Evolutionary conservation across 1,140 invertebrate genomes (phyloP).

Genomic region (Psilanteris sp.): DNA sequence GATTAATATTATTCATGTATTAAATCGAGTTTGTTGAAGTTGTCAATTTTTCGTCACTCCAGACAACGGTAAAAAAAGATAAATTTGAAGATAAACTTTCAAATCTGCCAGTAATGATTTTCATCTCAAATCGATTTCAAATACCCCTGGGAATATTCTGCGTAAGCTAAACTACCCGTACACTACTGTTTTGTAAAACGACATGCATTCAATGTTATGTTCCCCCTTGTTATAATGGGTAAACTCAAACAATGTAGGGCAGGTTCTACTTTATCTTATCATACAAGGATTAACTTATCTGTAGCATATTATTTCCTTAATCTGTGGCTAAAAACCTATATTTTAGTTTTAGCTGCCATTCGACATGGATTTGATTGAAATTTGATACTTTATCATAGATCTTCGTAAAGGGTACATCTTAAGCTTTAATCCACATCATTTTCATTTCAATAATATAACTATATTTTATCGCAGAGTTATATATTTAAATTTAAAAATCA

Average conservation of each 20-base stretch:
- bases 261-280: slow-evolving; percentile 75
- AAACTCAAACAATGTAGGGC: slow-evolving; percentile 66
- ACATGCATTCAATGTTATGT: slow-evolving; percentile 69
- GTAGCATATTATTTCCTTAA: slow-evolving; percentile 79
- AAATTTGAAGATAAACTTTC: slow-evolving; percentile 79
- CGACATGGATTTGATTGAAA: slow-evolving; percentile 54
- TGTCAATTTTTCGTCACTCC: slow-evolving; percentile 39
- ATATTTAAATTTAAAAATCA: no score
- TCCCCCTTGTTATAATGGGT: slow-evolving; percentile 64
- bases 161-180: slow-evolving; percentile 58
- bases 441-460: no score
- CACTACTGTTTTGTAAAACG: slow-evolving; percentile 68
- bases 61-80: slow-evolving; percentile 67
- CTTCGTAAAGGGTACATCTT: slow-evolving; percentile 4
- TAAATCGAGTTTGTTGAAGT: slow-evolving; percentile 26
- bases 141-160: slow-evolving; percentile 76
- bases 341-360: slow-evolving; percentile 76
- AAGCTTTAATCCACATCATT: slow-evolving; percentile 12
- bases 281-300: slow-evolving; percentile 79
- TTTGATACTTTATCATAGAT: slow-evolving; percentile 51
- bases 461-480: no score
- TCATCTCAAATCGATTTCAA: slow-evolving; percentile 79
- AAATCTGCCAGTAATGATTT: slow-evolving; percentile 80
- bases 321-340: slow-evolving; percentile 80
- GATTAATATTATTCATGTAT: slow-evolving; percentile 7